These are phyloP conservation scores for Syrmaticus mikado DNA, from an alignment of 2,113 vertebrate genomes.

Conservation along the genomic window DNA sequence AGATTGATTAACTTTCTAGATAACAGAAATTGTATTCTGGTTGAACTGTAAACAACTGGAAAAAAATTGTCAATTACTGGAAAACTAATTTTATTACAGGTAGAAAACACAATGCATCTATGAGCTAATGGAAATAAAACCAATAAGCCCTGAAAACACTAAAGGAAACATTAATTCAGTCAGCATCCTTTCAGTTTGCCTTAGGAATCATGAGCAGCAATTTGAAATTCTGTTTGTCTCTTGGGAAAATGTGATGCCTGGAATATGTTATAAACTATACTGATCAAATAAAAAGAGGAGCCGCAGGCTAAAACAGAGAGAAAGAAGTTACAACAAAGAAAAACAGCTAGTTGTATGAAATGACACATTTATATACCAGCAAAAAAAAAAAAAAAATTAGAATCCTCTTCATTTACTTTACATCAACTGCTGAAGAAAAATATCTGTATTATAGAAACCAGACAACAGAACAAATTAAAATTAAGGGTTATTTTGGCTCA, in stretches of 20 bases:
- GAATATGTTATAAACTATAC: constrained; percentile 83
- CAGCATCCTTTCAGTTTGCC: constrained; percentile 71
- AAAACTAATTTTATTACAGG: constrained; percentile 55
- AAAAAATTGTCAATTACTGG: constrained; percentile 27
- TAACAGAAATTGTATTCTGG: constrained; percentile 26
- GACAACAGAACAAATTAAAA: constrained; percentile 58
- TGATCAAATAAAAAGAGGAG: constrained; percentile 83
- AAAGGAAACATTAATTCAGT: constrained; percentile 80
- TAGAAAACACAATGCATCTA: constrained; percentile 53
- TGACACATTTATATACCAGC: constrained; percentile 77
- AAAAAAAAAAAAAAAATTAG: constrained; percentile 82
- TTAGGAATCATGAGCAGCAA: constrained; percentile 78
- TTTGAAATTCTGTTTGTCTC: constrained; percentile 80
- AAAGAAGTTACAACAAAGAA: constrained; percentile 82
- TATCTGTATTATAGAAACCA: constrained; percentile 51
- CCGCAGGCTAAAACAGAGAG: constrained; percentile 77
- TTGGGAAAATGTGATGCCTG: constrained; percentile 77
- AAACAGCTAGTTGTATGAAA: constrained; percentile 81
- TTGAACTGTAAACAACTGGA: constrained; percentile 31
- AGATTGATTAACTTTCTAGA: constrained; percentile 56
- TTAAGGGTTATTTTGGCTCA: constrained; percentile 55
- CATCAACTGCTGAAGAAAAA: constrained; percentile 72
- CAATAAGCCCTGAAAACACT: constrained; percentile 72
- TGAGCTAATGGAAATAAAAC: constrained; percentile 77
- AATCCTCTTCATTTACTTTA: constrained; percentile 70